phyloP scores from a whole-genome alignment of 1,140 invertebrate genomes.

The Whitmania pigra region DNA sequence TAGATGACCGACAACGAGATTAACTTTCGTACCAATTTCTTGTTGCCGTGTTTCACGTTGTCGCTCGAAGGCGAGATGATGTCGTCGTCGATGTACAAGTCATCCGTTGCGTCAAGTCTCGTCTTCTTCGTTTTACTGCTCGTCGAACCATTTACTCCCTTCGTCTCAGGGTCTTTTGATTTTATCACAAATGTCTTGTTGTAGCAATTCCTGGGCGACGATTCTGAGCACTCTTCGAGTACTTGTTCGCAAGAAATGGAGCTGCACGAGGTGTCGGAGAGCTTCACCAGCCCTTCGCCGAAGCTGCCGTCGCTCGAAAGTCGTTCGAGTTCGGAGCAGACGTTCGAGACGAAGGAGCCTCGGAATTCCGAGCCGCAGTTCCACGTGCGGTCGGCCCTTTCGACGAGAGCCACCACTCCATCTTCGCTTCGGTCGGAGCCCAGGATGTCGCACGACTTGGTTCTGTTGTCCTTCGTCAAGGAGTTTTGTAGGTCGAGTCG shows the following conservation, averaged over 20 bases:
- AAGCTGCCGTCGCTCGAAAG: not conserved
- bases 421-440: not conserved
- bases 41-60: not conserved
- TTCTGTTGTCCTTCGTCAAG: not conserved
- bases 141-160: too few species aligned
- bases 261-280: too few species aligned
- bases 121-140: too few species aligned
- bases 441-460: not conserved
- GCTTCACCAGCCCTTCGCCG: not conserved
- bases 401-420: constrained; percentile 1
- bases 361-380: not conserved
- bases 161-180: too few species aligned
- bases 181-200: too few species aligned
- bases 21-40: not conserved
- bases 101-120: not conserved
- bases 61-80: not conserved
- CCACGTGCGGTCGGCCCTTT: not conserved
- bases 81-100: constrained; percentile 10
- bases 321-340: not conserved
- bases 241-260: too few species aligned
- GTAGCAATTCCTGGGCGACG: too few species aligned
- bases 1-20: not conserved
- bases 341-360: too few species aligned
- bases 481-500: not conserved
- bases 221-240: too few species aligned